Base-by-base conservation (phyloP, 2,888 invertebrate species). In the Cistogaster globosa region DNA sequence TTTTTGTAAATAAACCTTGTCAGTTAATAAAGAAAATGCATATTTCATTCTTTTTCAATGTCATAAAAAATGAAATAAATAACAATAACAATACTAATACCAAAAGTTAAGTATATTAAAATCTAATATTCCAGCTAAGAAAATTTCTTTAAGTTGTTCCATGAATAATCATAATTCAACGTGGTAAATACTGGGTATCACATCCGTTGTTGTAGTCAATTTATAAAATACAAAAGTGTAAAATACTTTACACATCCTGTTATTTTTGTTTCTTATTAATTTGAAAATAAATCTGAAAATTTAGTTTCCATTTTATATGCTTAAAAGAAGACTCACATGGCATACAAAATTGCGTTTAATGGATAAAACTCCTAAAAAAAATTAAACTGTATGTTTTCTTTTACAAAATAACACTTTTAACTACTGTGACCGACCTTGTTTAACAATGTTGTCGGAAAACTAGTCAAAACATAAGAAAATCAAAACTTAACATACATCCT, bases 381-480 rank as follows among this genome's bases (percentile, higher is more conserved):
- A 69, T 4, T 57, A n/a, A 26, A 4, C 20, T 22, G 12, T 57
- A 18, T 20, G 1, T 57, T 26, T 26, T 6, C 22, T 26, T 57
- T 26, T 14, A 22, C 14, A 55, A 55, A 20, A 22, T 51, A 51
- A 11, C 45, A 14, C 16, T 32, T 68, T 75, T 68, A 75, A 68
- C 69, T 55, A 65, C 22, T 8, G 67, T 38, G 58, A 36, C n/a
- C 68, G 77, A n/a, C 83, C 83, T 83, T 83, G 71, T 45, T 65
- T 26, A 26, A 48, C 45, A 65, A 65, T 48, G 48, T 26, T 62
- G 48, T 6, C 48, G n/a, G n/a, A 48, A n/a, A 48, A 20, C 9
- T 53, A 20, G 16, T n/a, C 16, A n/a, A 42, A 42, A 7, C 42
- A 12, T 42, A n/a, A 48, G 14, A 48, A 48, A n/a, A 6, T 6